A percentile compares a stretch with the other conserved stretches of the same genome.
phyloP scores from a whole-genome alignment of 2,888 invertebrate genomes.

The Drosophila subsilvestris region DNA sequence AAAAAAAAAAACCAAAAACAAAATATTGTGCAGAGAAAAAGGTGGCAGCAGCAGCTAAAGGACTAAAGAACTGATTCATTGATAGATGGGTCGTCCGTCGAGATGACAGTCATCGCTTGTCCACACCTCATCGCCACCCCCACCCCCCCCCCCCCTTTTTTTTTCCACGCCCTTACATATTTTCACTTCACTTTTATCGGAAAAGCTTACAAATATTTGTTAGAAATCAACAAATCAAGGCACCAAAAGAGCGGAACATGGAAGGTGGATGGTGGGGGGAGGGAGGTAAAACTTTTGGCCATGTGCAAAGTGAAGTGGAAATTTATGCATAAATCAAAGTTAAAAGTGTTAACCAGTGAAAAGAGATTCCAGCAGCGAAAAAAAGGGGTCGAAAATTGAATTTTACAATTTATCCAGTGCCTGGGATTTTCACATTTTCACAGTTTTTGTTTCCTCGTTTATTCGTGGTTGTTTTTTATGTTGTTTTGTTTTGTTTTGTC shows the following conservation, averaged over 20 bases:
- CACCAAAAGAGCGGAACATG: slow-evolving; percentile 23
- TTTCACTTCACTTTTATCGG: slow-evolving; percentile 45
- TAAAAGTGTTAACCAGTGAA: slow-evolving; percentile 75
- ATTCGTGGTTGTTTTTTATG: slow-evolving; percentile 37
- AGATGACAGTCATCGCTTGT: slow-evolving; percentile 46
- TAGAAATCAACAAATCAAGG: slow-evolving; percentile 75
- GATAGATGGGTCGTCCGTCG: slow-evolving; percentile 25
- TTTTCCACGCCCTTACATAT: neutral
- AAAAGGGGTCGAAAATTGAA: slow-evolving; percentile 72
- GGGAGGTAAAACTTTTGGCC: slow-evolving; percentile 34
- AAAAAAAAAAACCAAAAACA: slow-evolving; percentile 14
- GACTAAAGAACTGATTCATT: slow-evolving; percentile 44
- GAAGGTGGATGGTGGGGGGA: too few species aligned
- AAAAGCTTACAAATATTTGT: slow-evolving; percentile 72
- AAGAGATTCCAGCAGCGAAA: slow-evolving; percentile 36
- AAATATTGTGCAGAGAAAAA: slow-evolving; percentile 18
- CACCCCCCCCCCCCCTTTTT: too few species aligned
- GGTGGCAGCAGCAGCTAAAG: slow-evolving; percentile 37
- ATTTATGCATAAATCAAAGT: slow-evolving; percentile 78
- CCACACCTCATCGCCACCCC: neutral
- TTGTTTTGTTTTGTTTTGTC: slow-evolving; percentile 38
- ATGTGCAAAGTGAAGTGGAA: slow-evolving; percentile 71
- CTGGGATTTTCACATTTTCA: neutral
- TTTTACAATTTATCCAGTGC: slow-evolving; percentile 58
- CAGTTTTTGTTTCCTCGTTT: slow-evolving; percentile 14